These are phyloP conservation scores for Chrysomela aeneicollis DNA, from an alignment of 2,888 invertebrate genomes.

Conservation along the genomic window DNA sequence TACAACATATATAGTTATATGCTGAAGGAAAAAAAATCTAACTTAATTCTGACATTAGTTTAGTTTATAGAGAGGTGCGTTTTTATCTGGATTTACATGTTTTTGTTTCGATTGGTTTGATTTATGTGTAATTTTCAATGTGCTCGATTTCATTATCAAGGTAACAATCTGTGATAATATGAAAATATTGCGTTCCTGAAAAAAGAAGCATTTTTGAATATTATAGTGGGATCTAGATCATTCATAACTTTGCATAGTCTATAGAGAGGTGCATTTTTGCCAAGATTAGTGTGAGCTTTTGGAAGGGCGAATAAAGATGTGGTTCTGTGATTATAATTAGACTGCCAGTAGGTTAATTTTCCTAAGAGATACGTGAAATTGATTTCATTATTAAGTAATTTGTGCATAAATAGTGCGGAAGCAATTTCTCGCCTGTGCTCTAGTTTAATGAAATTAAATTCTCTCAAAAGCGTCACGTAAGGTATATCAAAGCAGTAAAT, in stretches of 20 bases:
- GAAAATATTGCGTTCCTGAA: too few species aligned
- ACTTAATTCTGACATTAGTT: too few species aligned
- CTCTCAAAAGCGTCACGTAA: slow-evolving; percentile 1
- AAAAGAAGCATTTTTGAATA: too few species aligned
- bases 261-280: slow-evolving; percentile 9
- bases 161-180: too few species aligned
- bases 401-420: neutral
- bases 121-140: too few species aligned
- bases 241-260: slow-evolving; percentile 6
- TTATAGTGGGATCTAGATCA: slow-evolving; percentile 1
- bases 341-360: neutral
- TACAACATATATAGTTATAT: too few species aligned
- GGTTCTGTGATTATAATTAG: neutral
- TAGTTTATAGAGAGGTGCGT: too few species aligned
- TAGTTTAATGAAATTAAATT: slow-evolving; percentile 7
- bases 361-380: neutral
- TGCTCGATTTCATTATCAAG: too few species aligned
- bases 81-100: too few species aligned
- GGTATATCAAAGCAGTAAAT: neutral
- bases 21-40: too few species aligned
- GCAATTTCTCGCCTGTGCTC: slow-evolving; percentile 8
- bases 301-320: neutral
- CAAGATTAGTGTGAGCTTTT: neutral
- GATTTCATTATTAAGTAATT: slow-evolving; percentile 9
- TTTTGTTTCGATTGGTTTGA: too few species aligned